A percentile compares a stretch with the other conserved stretches of the same genome.
phyloP scores from a whole-genome alignment of 2,797 vertebrate species.

The Anguilla marmorata region DNA sequence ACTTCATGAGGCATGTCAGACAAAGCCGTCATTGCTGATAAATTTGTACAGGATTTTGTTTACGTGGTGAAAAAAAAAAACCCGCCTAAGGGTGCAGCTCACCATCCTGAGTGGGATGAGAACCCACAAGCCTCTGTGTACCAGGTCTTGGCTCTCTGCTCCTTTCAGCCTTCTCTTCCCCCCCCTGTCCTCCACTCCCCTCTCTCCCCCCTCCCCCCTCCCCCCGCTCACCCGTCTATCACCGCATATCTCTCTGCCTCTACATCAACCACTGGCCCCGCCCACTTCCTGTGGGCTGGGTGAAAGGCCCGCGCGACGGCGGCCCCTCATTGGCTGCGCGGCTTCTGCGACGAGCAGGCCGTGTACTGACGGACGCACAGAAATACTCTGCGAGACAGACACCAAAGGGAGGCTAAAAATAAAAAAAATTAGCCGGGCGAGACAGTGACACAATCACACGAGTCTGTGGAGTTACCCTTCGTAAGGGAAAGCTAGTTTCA shows the following conservation, averaged over 20 bases:
- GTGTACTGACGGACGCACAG: neutral
- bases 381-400: neutral
- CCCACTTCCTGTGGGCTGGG: conserved; percentile 51
- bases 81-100: neutral
- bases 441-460: neutral
- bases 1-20: neutral
- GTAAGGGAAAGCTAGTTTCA: neutral
- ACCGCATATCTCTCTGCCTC: neutral
- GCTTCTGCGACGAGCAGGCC: no score
- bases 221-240: neutral
- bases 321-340: no score
- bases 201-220: neutral
- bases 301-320: no score
- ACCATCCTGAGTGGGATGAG: neutral
- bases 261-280: conserved; percentile 31
- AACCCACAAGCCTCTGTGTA: neutral
- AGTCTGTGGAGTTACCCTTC: neutral
- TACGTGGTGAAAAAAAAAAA: neutral
- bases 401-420: neutral
- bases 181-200: neutral
- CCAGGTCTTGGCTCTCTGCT: neutral
- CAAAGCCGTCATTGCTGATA: neutral
- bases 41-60: neutral
- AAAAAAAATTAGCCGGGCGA: neutral
- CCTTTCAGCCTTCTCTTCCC: neutral